These are phyloP conservation scores for Orthonyx spaldingii DNA, from an alignment of 2,113 vertebrate genomes.

Conservation along the genomic window DNA sequence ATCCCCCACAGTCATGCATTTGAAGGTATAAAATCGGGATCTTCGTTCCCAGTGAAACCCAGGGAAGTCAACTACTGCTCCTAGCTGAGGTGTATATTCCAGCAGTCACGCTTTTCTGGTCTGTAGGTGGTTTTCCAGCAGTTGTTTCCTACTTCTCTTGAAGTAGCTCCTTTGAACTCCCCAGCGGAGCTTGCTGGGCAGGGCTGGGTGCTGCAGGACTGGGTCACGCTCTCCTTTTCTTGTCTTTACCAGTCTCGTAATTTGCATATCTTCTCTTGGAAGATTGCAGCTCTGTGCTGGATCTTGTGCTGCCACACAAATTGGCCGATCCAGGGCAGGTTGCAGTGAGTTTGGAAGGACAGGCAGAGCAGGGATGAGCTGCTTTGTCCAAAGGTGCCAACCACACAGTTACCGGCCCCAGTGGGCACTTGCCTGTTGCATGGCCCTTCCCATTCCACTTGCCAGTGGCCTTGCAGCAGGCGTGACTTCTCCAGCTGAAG, in stretches of 20 bases:
- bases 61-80: not conserved
- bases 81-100: not conserved
- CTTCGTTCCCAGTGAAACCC: not conserved
- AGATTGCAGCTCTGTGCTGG: not conserved
- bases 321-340: accelerated
- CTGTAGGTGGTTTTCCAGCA: not conserved
- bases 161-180: not conserved
- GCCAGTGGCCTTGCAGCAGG: not conserved
- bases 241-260: not conserved
- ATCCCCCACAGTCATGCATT: not conserved
- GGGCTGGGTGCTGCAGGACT: not conserved
- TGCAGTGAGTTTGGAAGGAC: not conserved
- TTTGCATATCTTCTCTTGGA: not conserved
- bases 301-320: not conserved
- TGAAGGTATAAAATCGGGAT: not conserved
- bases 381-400: not conserved
- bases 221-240: not conserved
- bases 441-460: not conserved
- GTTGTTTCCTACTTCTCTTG: not conserved
- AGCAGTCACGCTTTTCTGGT: not conserved
- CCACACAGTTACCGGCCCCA: accelerated
- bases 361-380: not conserved
- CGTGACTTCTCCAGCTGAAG: not conserved
- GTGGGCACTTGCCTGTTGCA: not conserved
- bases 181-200: not conserved